Conservation (phyloP, 2,888 invertebrate genomes). For the Megalurothrips usitatus region DNA sequence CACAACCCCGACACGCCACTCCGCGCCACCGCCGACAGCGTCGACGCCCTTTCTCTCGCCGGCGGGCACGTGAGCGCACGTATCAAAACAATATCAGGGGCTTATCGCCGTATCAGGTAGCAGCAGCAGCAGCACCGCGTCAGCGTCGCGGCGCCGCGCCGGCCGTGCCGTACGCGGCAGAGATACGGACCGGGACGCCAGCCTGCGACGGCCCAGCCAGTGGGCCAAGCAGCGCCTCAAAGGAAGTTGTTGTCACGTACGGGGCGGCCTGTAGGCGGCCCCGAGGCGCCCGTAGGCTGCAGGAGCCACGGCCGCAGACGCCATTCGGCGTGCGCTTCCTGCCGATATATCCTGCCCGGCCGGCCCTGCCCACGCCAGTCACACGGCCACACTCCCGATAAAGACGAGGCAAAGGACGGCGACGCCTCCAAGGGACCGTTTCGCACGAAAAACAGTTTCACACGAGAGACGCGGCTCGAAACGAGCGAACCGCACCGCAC, state of each 20-base stretch:
- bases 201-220: no score
- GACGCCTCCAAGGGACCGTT: neutral
- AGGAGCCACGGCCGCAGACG: neutral
- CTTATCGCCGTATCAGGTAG: constrained; percentile 14
- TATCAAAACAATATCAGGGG: constrained; percentile 12
- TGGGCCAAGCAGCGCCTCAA: neutral
- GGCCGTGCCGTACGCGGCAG: neutral
- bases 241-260: constrained; percentile 11
- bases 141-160: no score
- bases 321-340: constrained; percentile 16
- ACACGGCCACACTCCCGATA: neutral
- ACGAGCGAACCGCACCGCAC: neutral
- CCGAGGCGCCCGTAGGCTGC: no score
- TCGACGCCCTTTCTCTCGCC: neutral
- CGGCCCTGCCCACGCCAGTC: no score
- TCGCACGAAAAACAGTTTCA: constrained; percentile 15
- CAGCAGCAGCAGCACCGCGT: neutral
- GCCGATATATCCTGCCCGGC: neutral
- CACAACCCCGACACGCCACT: no score
- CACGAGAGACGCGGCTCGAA: neutral
- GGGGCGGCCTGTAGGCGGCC: no score
- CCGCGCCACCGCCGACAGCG: neutral
- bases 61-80: neutral
- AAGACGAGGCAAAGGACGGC: neutral
- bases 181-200: neutral